phyloP scores from a whole-genome alignment of 2,888 invertebrate species.

The Harpalus rufipes region DNA sequence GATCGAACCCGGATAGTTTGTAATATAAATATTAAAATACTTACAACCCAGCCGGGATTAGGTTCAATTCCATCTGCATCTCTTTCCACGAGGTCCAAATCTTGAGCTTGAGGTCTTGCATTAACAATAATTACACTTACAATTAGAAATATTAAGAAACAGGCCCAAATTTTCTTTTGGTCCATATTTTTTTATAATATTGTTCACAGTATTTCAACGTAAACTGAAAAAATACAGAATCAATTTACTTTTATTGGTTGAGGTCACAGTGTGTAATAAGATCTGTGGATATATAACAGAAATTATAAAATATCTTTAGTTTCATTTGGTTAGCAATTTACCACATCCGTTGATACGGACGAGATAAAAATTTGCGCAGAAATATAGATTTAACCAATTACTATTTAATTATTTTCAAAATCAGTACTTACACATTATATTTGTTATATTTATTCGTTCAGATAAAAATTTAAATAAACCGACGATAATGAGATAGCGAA shows the following conservation, averaged over 20 bases:
- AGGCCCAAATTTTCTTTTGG: constrained; percentile 19
- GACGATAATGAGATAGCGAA: too few species aligned
- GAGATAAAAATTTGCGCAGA: constrained; percentile 19
- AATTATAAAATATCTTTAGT: neutral
- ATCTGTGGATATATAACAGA: neutral
- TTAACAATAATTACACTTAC: constrained; percentile 46
- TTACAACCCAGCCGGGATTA: constrained; percentile 75
- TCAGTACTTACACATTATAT: too few species aligned
- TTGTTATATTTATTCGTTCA: too few species aligned
- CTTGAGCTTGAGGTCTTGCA: constrained; percentile 57
- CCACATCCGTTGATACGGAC: constrained; percentile 33
- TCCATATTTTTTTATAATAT: constrained; percentile 9
- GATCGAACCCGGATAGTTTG: neutral
- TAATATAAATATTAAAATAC: constrained; percentile 64
- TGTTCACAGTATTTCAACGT: neutral
- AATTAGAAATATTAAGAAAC: constrained; percentile 55
- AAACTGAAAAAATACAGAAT: neutral
- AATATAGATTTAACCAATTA: neutral
- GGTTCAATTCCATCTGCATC: constrained; percentile 71
- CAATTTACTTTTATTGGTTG: neutral
- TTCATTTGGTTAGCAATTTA: neutral
- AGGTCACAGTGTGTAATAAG: neutral
- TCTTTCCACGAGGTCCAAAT: constrained; percentile 59
- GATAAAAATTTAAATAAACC: too few species aligned
- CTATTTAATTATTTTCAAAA: too few species aligned